A percentile compares a stretch with the other conserved stretches of the same genome.
Evolutionary conservation across 2,113 vertebrate genomes (phyloP).

Genomic region (Salvelinus namaycush): DNA sequence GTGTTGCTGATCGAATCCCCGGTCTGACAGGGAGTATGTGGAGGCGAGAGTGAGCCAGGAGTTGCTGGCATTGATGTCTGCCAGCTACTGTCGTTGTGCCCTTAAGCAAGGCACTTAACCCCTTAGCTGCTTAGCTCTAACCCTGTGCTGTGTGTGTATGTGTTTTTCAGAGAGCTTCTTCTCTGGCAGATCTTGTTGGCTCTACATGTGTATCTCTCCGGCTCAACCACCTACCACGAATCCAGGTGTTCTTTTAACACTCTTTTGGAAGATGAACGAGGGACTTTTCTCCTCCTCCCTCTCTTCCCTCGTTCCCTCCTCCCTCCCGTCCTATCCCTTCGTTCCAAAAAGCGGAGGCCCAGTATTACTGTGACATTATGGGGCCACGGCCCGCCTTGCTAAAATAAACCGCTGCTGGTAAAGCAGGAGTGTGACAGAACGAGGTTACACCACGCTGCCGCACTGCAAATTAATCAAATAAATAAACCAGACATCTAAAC

Average conservation of each 20-base stretch:
- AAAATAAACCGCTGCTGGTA: constrained; percentile 68
- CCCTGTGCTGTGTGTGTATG: constrained; percentile 6
- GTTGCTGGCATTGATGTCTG: no score
- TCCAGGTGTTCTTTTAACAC: constrained; percentile 70
- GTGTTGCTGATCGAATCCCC: constrained; percentile 27
- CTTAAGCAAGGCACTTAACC: background rate
- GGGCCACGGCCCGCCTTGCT: constrained; percentile 68
- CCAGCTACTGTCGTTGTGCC: background rate
- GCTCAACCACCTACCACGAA: constrained; percentile 56
- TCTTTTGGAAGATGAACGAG: constrained; percentile 70
- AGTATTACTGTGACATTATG: constrained; percentile 76
- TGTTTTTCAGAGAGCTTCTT: background rate
- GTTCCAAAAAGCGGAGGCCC: constrained; percentile 69
- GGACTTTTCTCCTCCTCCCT: constrained; percentile 40
- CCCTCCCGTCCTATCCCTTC: constrained; percentile 52
- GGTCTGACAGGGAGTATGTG: no score
- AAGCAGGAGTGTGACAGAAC: constrained; percentile 70
- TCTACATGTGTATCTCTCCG: constrained; percentile 49
- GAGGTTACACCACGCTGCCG: constrained; percentile 53
- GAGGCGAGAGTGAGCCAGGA: no score
- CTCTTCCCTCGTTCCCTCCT: constrained; percentile 38
- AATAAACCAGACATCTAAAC: constrained; percentile 67
- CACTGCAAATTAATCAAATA: constrained; percentile 68
- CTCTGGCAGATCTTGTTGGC: constrained; percentile 53
- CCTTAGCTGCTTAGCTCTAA: background rate